A percentile compares a stretch with the other conserved stretches of the same genome.
Conservation (phyloP, 2,888 invertebrate genomes). For the Abrostola triplasia region DNA sequence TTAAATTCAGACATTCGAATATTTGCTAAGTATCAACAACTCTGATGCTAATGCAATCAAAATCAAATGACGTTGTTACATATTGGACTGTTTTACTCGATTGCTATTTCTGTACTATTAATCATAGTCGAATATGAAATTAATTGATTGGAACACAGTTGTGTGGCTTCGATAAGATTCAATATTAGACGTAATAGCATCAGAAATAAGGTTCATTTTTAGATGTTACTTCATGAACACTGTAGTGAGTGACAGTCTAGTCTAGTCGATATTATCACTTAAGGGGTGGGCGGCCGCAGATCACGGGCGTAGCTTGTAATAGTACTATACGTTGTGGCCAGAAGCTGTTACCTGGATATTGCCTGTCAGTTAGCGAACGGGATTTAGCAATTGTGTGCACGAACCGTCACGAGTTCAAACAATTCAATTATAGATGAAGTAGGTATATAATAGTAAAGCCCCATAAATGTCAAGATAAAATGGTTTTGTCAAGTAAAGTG, state of each 20-base stretch:
- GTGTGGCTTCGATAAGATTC: too few relatives aligned
- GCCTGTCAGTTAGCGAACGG: not conserved
- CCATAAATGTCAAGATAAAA: conserved; percentile 11
- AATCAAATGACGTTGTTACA: too few relatives aligned
- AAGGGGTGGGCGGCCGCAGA: not conserved
- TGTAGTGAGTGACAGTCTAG: not conserved
- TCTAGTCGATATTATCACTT: conserved; percentile 1
- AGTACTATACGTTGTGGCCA: too few relatives aligned
- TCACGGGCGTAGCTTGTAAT: not conserved
- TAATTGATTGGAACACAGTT: too few relatives aligned
- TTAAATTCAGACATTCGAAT: too few relatives aligned
- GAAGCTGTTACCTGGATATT: conserved; percentile 1
- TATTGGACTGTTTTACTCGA: too few relatives aligned
- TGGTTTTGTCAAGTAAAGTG: conserved; percentile 1
- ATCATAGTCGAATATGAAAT: too few relatives aligned
- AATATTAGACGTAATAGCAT: not conserved
- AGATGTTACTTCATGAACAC: not conserved
- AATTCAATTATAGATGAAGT: not conserved
- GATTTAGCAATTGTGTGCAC: not conserved
- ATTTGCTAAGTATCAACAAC: too few relatives aligned
- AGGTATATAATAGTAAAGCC: not conserved
- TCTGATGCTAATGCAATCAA: too few relatives aligned
- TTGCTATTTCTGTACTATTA: too few relatives aligned
- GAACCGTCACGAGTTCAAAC: not conserved
- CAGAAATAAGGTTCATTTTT: not conserved